Base-by-base conservation (phyloP, 2,797 vertebrate genomes). In the Anguilla megastoma region DNA sequence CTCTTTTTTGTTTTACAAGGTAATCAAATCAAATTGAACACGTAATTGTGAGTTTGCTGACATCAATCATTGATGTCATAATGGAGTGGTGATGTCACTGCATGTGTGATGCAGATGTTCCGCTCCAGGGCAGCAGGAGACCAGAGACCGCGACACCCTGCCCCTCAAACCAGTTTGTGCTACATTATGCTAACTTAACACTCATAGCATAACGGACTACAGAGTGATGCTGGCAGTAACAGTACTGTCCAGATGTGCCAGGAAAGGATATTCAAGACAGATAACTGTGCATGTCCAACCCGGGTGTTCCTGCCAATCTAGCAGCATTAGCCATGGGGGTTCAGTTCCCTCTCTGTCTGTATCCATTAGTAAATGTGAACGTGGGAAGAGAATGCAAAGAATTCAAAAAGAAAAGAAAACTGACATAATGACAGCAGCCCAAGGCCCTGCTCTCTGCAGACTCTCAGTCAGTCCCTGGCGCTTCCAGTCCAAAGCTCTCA, bases 351-450 rank as follows among this genome's bases (percentile, higher is more conserved):
- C 69, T 30, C 30, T 3, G 30, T 33, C 2, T 27, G n/a, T 14
- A 10, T 74, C 69, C 69, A 33, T 74, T 74, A 36, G 69, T 30
- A 33, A 3, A 14, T 74, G 1, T 14, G 69, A 33, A 74, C 30
- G 30, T 74, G 27, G 69, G 69, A 74, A 27, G 69, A 74, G 69
- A 74, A 74, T 33, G 69, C 30, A 74, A 33, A 30, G 30, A 74
- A 74, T 74, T 74, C 69, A 74, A 74, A 36, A 33, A 74, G 30
- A 74, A 74, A 74, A 74, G 27, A 74, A 74, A 74, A 74, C 3
- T 8, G 6, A 27, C 63, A 74, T n/a, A n/a, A 30, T 14, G 12
- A 36, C 2, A 74, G 69, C 27, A 33, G 30, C 27, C 9, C 69
- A 74, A 27, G 69, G n/a, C 69, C 27, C 69, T 74, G 69, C 69